Base-by-base conservation (phyloP, 2,888 invertebrate species). In the Oligia latruncula region DNA sequence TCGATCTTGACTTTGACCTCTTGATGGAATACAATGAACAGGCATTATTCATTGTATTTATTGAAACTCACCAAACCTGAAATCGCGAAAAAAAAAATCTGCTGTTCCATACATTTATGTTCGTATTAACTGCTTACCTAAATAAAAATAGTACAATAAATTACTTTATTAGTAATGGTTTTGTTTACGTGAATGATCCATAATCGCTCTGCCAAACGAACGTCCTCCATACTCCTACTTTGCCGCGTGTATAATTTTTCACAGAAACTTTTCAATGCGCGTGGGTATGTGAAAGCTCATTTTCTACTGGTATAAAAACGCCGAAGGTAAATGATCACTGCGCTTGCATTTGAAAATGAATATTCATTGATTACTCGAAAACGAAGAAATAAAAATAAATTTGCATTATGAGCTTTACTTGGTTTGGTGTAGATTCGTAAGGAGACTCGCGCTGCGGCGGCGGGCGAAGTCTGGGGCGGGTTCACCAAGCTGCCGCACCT, bases 381-480 rank as follows among this genome's bases (percentile, higher is more conserved):
- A 71, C n/a, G 43, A 70, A 20, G 20, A 29, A 68, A 68, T 1
- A 20, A 49, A 13, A 49, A 13, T 1, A 15, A 23, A 58, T 29
- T 29, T 70, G 11, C 3, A 64, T 64, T 3, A 40, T 40, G 1
- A 40, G 60, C 35, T 35, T 0, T 13, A 13, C n/a, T 68, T 62
- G 55, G 8, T 40, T 78, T 3, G 58, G 13, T 40, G 11, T 70
- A 93, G 93, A 55, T 90, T 1, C 90, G 91, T 5, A 91, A 88
- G 40, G 91, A 90, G 23, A 40, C 89, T 6, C 90, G 97, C 0
- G 74, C 83, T 46, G 60, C 58, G 6, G 73, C 83, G 23, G 62
- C 92, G 0, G 92, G 90, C 0, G 95, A 96, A 17, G 91, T 93
- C 0, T 96, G 95, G 96, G 90, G 93, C 52, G 94, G 93, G 1